phyloP scores from a whole-genome alignment of 1,140 invertebrate species.

The Steinernema feltiae region DNA sequence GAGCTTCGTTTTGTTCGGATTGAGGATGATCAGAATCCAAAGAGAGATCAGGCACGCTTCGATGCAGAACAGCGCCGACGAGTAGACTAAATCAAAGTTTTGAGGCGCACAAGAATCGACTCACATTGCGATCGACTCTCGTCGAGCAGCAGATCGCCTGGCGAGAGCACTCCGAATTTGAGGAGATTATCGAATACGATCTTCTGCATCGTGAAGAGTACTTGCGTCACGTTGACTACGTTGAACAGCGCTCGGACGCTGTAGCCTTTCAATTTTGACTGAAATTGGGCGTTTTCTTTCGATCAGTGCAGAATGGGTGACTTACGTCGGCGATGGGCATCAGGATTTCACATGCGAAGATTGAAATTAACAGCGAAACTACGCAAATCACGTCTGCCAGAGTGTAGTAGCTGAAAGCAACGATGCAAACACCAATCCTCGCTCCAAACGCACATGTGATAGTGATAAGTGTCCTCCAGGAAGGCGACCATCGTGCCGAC shows the following conservation, averaged over 20 bases:
- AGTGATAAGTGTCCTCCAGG: not conserved
- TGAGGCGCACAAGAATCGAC: not conserved
- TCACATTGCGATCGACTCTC: constrained; percentile 7
- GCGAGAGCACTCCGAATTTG: not conserved
- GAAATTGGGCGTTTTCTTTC: not conserved
- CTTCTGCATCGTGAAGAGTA: constrained; percentile 7
- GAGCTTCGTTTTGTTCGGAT: constrained; percentile 9
- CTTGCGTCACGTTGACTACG: not conserved
- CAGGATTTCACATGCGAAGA: not conserved
- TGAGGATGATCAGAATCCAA: not conserved
- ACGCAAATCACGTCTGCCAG: not conserved
- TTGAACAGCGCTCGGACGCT: not conserved
- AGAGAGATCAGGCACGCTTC: not conserved
- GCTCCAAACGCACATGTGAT: not conserved
- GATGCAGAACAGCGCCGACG: constrained; percentile 2
- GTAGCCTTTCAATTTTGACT: not conserved
- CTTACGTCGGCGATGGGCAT: constrained; percentile 6
- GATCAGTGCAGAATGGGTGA: not conserved
- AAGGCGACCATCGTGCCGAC: constrained; percentile 9
- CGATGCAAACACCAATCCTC: not conserved
- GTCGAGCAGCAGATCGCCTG: not conserved
- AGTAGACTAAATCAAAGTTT: not conserved
- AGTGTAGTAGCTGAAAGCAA: not conserved
- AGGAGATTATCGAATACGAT: constrained; percentile 1
- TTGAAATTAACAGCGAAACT: not conserved